phyloP scores from a whole-genome alignment of 2,888 invertebrate genomes.

The Eumacrocentrus americanus region DNA sequence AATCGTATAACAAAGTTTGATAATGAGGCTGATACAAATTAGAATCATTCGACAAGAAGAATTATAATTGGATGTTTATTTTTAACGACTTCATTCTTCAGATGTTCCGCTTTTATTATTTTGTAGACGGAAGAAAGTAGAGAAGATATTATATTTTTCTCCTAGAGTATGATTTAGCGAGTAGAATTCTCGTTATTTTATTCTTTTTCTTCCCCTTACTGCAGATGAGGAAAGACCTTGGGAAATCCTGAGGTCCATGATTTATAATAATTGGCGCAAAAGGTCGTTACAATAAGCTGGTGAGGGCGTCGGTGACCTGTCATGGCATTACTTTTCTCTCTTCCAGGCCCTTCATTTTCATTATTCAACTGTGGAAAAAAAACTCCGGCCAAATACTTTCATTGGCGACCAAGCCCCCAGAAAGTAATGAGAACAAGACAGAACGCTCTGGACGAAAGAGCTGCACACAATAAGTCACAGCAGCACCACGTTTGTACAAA shows the following conservation, averaged over 20 bases:
- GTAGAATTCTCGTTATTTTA: background rate
- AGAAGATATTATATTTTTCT: slow-evolving; percentile 4
- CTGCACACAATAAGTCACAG: background rate
- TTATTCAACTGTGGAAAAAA: slow-evolving; percentile 23
- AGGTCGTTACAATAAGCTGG: slow-evolving; percentile 1
- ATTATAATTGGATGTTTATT: background rate
- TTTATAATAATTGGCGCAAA: slow-evolving; percentile 16
- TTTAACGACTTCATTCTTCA: too few relatives aligned
- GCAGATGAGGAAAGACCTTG: slow-evolving; percentile 3
- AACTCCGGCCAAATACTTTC: slow-evolving; percentile 10
- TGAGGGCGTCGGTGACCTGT: background rate
- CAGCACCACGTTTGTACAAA: background rate
- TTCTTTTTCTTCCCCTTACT: slow-evolving; percentile 2
- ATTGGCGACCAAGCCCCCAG: background rate
- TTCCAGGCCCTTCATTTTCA: slow-evolving; percentile 22
- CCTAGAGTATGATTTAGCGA: background rate
- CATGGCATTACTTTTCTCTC: slow-evolving; percentile 15
- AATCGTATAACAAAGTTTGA: background rate
- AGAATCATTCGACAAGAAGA: background rate
- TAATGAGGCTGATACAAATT: background rate
- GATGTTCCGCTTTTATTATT: background rate
- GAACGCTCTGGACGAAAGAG: background rate
- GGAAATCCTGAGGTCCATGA: slow-evolving; percentile 3
- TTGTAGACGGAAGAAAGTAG: background rate
- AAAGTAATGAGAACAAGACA: slow-evolving; percentile 5